Evolutionary conservation across 2,888 invertebrate species (phyloP), one percentile per base, ranked within the genome.

Genomic region (Philaethria dido): DNA sequence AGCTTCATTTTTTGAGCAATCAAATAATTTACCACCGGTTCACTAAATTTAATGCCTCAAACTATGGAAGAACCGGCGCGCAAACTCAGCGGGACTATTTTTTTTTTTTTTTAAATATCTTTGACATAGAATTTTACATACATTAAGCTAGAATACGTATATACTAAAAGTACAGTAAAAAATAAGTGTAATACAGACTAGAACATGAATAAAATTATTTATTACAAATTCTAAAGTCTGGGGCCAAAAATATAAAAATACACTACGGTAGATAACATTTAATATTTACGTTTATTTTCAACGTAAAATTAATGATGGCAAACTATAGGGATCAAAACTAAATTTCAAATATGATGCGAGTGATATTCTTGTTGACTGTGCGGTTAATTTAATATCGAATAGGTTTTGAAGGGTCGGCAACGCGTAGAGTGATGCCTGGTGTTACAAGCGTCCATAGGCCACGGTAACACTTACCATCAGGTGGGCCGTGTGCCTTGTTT

Each of bases 361-460:
- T 18, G 54, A 54, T 18, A 36, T 54, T 54, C 20, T 47, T 47
- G 18, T 47, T 22, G n/a, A 25, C 50, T 50, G 25, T 6, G 6
- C n/a, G n/a, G n/a, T 44, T 44, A 16, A n/a, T n/a, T n/a, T n/a
- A n/a, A n/a, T n/a, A n/a, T n/a, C n/a, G n/a, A n/a, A n/a, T n/a
- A n/a, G n/a, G n/a, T n/a, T n/a, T n/a, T n/a, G n/a, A n/a, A n/a
- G n/a, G n/a, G n/a, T n/a, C n/a, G n/a, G n/a, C n/a, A n/a, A n/a
- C n/a, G n/a, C n/a, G n/a, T n/a, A n/a, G n/a, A n/a, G n/a, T n/a
- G n/a, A n/a, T n/a, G n/a, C n/a, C n/a, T n/a, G n/a, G n/a, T n/a
- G n/a, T n/a, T n/a, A n/a, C n/a, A n/a, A n/a, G n/a, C n/a, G n/a
- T n/a, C n/a, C n/a, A n/a, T n/a, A n/a, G n/a, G n/a, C n/a, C n/a